Conservation (phyloP, 2,113 vertebrate genomes). For the Formicarius rufipectus region DNA sequence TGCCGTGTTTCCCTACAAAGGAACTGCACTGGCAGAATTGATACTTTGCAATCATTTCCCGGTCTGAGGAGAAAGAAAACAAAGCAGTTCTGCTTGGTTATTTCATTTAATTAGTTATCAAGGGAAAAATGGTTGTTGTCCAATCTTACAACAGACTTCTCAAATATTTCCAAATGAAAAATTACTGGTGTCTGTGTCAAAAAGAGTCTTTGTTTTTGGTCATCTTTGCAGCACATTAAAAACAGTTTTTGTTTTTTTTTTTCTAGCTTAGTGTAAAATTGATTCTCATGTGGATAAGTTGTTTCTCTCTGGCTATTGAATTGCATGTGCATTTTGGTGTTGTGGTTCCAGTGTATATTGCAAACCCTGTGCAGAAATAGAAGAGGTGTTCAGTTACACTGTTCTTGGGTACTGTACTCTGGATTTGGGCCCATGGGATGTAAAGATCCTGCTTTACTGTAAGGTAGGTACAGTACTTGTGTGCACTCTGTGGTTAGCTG, state of each 20-base stretch:
- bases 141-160: neutral
- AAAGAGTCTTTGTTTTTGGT: neutral
- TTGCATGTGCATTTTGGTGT: neutral
- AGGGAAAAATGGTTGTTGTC: neutral
- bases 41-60: neutral
- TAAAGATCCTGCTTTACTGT: neutral
- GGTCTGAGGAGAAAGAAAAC: neutral
- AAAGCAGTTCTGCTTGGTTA: neutral
- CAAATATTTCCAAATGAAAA: neutral
- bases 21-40: neutral
- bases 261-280: conserved; percentile 27
- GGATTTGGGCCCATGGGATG: neutral
- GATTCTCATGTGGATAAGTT: conserved; percentile 2
- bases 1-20: neutral
- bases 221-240: neutral
- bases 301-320: conserved; percentile 14
- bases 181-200: neutral
- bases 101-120: neutral
- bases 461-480: neutral
- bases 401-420: neutral
- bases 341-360: neutral
- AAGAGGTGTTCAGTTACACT: neutral
- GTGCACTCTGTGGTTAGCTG: neutral
- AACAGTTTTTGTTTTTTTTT: neutral
- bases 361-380: neutral